Percentiles rank a stretch among this genome's conserved stretches.
These are phyloP conservation scores for human DNA, from an alignment of 2,113 vertebrate species.

Conservation along the genomic window DNA sequence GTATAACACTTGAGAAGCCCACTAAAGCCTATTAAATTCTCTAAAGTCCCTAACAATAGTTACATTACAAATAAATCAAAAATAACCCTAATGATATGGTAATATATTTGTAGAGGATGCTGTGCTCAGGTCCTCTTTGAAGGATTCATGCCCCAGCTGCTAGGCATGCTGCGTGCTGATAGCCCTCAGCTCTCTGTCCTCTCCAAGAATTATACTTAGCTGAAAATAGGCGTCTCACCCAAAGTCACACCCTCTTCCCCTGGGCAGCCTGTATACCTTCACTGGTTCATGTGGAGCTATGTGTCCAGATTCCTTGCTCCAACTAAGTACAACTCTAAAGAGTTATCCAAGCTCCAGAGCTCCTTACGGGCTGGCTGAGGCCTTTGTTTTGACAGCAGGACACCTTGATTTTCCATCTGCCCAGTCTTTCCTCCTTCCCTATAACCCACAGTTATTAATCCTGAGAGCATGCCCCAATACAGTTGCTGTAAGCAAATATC, in stretches of 20 bases:
- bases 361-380: fast-evolving
- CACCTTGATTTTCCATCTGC: background rate
- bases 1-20: background rate
- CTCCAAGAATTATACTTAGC: background rate
- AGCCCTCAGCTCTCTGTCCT: background rate
- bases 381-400: no score
- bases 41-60: background rate
- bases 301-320: background rate
- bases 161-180: background rate
- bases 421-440: background rate
- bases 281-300: fast-evolving
- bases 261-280: background rate
- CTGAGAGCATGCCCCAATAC: no score
- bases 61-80: background rate
- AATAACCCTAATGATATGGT: background rate
- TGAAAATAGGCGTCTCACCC: background rate
- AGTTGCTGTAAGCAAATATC: background rate
- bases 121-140: background rate
- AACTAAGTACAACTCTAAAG: background rate
- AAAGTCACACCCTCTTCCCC: background rate
- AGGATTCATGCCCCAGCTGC: background rate
- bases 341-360: fast-evolving
- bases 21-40: background rate
- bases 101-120: background rate
- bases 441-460: background rate